A percentile compares a stretch with the other conserved stretches of the same genome.
Evolutionary conservation across 1,140 invertebrate genomes (phyloP).

Genomic region (Solenopsis fugax): DNA sequence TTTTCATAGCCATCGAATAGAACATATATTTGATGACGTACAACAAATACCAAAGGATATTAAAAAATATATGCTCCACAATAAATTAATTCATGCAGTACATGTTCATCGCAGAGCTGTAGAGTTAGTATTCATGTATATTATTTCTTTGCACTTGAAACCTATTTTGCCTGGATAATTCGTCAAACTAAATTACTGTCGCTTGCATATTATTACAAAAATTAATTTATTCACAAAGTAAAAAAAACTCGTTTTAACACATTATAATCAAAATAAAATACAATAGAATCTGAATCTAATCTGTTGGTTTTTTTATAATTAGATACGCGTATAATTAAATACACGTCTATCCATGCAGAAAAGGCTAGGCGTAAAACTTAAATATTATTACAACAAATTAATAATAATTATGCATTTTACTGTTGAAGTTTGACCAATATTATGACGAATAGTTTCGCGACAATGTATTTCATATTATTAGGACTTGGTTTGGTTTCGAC

Average conservation of each 20-base stretch:
- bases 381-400: not conserved
- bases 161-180: not conserved
- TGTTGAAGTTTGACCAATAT: conserved; percentile 47
- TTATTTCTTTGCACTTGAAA: not conserved
- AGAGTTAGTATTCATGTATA: conserved; percentile 29
- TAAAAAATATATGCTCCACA: conserved; percentile 11
- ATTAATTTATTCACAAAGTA: too few species aligned
- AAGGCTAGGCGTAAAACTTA: not conserved
- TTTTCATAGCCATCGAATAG: conserved; percentile 36
- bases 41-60: not conserved
- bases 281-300: not conserved
- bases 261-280: not conserved
- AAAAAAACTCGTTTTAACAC: not conserved
- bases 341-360: not conserved
- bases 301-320: not conserved
- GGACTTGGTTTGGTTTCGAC: not conserved
- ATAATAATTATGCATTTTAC: conserved; percentile 31
- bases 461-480: conserved; percentile 48
- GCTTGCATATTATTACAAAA: not conserved
- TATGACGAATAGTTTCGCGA: conserved; percentile 39
- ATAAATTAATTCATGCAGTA: conserved; percentile 33
- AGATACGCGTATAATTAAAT: too few species aligned
- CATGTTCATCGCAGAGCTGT: conserved; percentile 47
- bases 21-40: conserved; percentile 23
- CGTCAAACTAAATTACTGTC: not conserved